phyloP scores from a whole-genome alignment of 2,888 invertebrate genomes.

The Drosophila monieri region DNA sequence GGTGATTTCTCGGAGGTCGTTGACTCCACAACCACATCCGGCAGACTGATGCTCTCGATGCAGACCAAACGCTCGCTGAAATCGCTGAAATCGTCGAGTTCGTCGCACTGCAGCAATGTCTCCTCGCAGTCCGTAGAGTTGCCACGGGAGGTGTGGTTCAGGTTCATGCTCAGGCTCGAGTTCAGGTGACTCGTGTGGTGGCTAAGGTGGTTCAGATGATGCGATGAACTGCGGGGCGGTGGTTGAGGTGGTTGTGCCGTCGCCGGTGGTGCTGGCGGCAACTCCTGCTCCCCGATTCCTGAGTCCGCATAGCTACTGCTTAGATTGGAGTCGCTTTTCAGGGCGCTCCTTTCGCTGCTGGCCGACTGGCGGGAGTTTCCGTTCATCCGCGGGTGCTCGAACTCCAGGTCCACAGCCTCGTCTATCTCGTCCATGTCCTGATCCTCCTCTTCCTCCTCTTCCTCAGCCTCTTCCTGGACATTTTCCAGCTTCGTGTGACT shows the following conservation, averaged over 20 bases:
- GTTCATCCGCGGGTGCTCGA: slow-evolving; percentile 44
- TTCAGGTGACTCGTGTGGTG: slow-evolving; percentile 3
- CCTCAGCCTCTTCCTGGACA: slow-evolving; percentile 77
- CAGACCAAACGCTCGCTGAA: slow-evolving; percentile 81
- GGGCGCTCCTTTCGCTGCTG: slow-evolving; percentile 68
- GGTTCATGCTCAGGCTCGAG: slow-evolving; percentile 5
- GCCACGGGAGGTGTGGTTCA: slow-evolving; percentile 74
- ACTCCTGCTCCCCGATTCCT: slow-evolving; percentile 69
- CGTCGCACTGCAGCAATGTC: slow-evolving; percentile 81
- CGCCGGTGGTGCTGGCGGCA: slow-evolving; percentile 11
- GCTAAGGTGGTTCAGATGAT: slow-evolving; percentile 19
- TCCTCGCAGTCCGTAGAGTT: slow-evolving; percentile 83
- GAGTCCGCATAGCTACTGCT: slow-evolving; percentile 82
- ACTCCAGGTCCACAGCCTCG: slow-evolving; percentile 59
- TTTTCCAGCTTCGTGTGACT: slow-evolving; percentile 78
- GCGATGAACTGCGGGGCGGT: slow-evolving; percentile 51
- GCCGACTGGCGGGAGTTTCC: slow-evolving; percentile 63
- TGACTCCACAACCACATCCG: slow-evolving; percentile 84
- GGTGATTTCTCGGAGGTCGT: slow-evolving; percentile 63
- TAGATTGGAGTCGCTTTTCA: slow-evolving; percentile 81
- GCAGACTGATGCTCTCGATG: slow-evolving; percentile 84
- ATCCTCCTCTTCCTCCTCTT: slow-evolving; percentile 53
- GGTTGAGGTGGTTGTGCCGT: slow-evolving; percentile 25
- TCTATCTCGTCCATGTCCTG: slow-evolving; percentile 61
- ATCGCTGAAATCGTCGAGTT: slow-evolving; percentile 73